phyloP scores from a whole-genome alignment of 2,797 vertebrate species.

The Aviceda cuculoides region DNA sequence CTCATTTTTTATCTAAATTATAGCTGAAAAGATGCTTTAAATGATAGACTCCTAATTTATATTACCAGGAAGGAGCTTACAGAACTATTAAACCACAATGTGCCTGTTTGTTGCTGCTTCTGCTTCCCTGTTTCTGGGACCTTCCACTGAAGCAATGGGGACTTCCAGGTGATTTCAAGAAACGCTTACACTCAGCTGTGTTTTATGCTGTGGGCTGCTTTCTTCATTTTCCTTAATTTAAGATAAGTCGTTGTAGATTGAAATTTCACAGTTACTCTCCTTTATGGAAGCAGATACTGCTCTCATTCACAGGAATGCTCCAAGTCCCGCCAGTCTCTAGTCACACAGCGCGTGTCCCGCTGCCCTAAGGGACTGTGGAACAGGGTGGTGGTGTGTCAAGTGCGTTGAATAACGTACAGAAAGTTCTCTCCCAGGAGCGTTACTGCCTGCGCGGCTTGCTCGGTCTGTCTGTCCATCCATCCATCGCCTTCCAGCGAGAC shows the following conservation, averaged over 20 bases:
- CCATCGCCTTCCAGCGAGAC: rapidly evolving
- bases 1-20: neutral
- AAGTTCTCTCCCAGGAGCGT: rapidly evolving
- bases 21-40: neutral
- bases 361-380: rapidly evolving
- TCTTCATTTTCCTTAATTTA: neutral
- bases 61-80: neutral
- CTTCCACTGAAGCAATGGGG: neutral
- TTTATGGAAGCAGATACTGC: neutral
- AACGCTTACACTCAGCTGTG: neutral
- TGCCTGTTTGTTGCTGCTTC: neutral
- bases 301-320: neutral
- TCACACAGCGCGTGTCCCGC: rapidly evolving
- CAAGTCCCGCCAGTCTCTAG: too few relatives aligned
- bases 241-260: neutral
- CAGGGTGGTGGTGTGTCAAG: rapidly evolving
- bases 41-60: neutral
- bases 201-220: neutral
- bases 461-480: neutral
- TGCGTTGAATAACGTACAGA: rapidly evolving
- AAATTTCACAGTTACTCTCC: neutral
- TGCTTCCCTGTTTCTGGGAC: neutral
- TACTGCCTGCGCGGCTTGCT: neutral
- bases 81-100: neutral
- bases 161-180: neutral